A percentile compares a stretch with the other conserved stretches of the same genome.
These are phyloP conservation scores for Tigriopus japonicus DNA, from an alignment of 1,140 invertebrate genomes.

Conservation along the genomic window DNA sequence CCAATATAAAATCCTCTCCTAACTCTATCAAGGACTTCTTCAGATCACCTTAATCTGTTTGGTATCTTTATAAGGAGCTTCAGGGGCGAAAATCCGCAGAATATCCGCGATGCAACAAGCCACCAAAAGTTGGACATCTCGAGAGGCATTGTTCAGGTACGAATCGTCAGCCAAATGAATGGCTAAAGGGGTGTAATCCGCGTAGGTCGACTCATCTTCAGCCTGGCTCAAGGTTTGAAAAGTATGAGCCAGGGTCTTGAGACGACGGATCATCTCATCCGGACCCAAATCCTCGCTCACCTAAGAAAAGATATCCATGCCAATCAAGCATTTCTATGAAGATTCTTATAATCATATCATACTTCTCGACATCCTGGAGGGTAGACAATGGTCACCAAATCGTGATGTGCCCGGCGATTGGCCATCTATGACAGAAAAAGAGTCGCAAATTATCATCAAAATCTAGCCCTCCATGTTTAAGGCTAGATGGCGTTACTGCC, in stretches of 20 bases:
- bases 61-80: slow-evolving; percentile 88
- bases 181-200: slow-evolving; percentile 76
- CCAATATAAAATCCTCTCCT: background rate
- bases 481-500: too few relatives aligned
- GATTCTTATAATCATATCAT: background rate
- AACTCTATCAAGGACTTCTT: background rate
- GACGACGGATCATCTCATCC: slow-evolving; percentile 78
- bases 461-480: too few relatives aligned
- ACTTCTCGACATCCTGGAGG: slow-evolving; percentile 61
- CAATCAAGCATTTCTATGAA: background rate
- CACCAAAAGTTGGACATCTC: slow-evolving; percentile 77
- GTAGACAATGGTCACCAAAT: slow-evolving; percentile 42
- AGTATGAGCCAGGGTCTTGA: slow-evolving; percentile 81
- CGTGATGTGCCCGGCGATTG: background rate
- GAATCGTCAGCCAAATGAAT: slow-evolving; percentile 78
- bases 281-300: slow-evolving; percentile 75
- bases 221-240: slow-evolving; percentile 32
- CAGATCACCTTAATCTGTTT: slow-evolving; percentile 50
- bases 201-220: slow-evolving; percentile 12
- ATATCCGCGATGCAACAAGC: slow-evolving; percentile 96
- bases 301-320: slow-evolving; percentile 15
- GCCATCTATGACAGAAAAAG: too few relatives aligned
- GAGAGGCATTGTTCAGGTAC: slow-evolving; percentile 55
- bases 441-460: too few relatives aligned
- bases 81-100: slow-evolving; percentile 90